Base-by-base conservation (phyloP, 2,113 vertebrate genomes). In the Sebastes fasciatus region DNA sequence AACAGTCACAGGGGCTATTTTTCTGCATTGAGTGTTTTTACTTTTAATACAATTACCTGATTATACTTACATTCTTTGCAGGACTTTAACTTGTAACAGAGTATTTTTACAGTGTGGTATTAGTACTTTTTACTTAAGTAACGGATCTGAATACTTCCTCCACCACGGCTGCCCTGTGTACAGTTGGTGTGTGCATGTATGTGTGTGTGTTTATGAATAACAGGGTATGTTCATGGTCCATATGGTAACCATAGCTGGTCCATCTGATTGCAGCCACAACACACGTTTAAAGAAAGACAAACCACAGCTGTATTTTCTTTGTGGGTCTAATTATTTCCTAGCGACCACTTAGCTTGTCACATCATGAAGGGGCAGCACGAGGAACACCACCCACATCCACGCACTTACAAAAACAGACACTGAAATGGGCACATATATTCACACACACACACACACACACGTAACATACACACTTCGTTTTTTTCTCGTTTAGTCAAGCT, bases 281-380 rank as follows among this genome's bases (percentile, higher is more conserved):
- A 73, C 65, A 62, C 7, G 8, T 79, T 69, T 60, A 79, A 52
- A 82, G 80, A 46, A 71, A 77, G 78, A 83, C 81, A 84, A 83
- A 84, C 9, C 58, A 83, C 79, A 82, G 83, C 84, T 91, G 81
- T 88, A 82, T 90, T 93, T 91, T 87, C 83, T 82, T 80, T 82
- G 60, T 66, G 40, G 43, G 51, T 80, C 74, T 86, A 91, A 90
- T 92, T 78, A 80, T 92, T 91, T 91, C 88, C 79, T 45, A 84
- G 79, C 12, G 68, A 74, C 78, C 82, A 80, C 77, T 90, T 86
- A 91, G 65, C 79, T 42, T 81, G 87, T 90, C 82, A 89, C 34
- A 61, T 75, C 70, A 74, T 61, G 72, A 85, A 49, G 61, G 58
- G 49, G n/a, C 60, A 54, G 58, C 42, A 49, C 1, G 46, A 17